Evolutionary conservation across 1,140 invertebrate species (phyloP), one percentile per base, ranked within the genome.

Genomic region (Lepeophtheirus salmonis): DNA sequence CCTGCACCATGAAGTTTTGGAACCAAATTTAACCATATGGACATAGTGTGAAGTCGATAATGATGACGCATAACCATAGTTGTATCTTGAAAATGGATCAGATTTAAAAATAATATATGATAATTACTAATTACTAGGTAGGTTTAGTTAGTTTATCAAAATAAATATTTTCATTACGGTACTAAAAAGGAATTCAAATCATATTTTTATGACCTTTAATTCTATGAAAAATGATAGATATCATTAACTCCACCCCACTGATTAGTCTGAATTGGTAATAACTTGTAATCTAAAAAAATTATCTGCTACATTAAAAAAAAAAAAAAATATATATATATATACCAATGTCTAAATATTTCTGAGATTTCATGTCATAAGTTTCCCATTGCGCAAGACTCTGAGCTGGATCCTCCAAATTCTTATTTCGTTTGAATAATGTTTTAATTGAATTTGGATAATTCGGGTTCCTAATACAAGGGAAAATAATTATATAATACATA

Each of bases 1-100:
- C 55, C 55, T n/a, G 55, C 55, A n/a, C 17, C 16, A 24, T 57
- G 55, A 16, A 57, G 26, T 41, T 57, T 57, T 24, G 55, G 55
- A 48, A 57, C 30, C 26, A 57, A 30, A 48, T 57, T 21, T 23
- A 57, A 23, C 55, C 55, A 57, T 26, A 57, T 57, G 13, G 55
- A 57, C 55, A 57, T 57, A 6, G 23, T 25, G 26, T 57, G 55
- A 17, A 57, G 55, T 30, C 55, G 22, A 26, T n/a, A 41, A 23
- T 57, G 55, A 25, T 57, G 55, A 12, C 25, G 17, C 55, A 57
- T 30, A n/a, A 17, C 25, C 13, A 25, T 14, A 13, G 17, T 25
- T 41, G 55, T 26, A 41, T 57, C 55, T 57, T n/a, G 13, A 57
- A 48, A 57, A 14, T 17, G n/a, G 30, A 41, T 10, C 10, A 10